Evolutionary conservation across 2,888 invertebrate species (phyloP), one percentile per base, ranked within the genome.

Genomic region (Andricus quercusramuli): DNA sequence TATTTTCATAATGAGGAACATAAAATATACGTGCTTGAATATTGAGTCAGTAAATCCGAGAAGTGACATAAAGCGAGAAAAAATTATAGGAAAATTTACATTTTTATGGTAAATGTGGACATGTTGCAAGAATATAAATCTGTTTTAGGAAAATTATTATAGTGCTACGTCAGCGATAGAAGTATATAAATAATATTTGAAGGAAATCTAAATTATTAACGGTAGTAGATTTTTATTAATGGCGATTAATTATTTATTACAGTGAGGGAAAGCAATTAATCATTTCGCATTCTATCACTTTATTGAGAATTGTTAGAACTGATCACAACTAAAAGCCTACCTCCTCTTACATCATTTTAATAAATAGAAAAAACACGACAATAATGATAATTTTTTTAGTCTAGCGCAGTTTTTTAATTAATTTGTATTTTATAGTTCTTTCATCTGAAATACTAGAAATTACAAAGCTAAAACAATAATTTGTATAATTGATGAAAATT

Each of bases 1-100:
- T 74, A 74, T 74, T 74, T 74, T 56, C 13, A 20, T 74, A 51
- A 29, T 20, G 51, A 74, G 29, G 20, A 74, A 74, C 32, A 74
- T 74, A 51, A 47, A 74, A 56, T 70, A 70, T 29, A 51, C 20
- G 13, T 25, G 64, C 29, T 64, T 64, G 15, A 64, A 11, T 13
- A 67, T 41, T 41, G 67, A 67, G 37, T 67, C 41, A 67, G 37
- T 67, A 67, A 13, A 56, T 51, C 29, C 51, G 8, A 51, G 51
- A 74, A 51, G 20, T 74, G 51, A 74, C 20, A 74, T 29, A 51
- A 74, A 51, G 25, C 32, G 4, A 70, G 32, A 32, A 74, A 74
- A 74, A 74, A 20, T 17, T 74, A 37, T 2, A 13, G 11, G n/a
- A 51, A 47, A 47, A 25, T 74, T 20, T 47, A 41, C 20, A 41